These are phyloP conservation scores for Trachurus trachurus DNA, from an alignment of 2,797 vertebrate genomes.

Conservation along the genomic window DNA sequence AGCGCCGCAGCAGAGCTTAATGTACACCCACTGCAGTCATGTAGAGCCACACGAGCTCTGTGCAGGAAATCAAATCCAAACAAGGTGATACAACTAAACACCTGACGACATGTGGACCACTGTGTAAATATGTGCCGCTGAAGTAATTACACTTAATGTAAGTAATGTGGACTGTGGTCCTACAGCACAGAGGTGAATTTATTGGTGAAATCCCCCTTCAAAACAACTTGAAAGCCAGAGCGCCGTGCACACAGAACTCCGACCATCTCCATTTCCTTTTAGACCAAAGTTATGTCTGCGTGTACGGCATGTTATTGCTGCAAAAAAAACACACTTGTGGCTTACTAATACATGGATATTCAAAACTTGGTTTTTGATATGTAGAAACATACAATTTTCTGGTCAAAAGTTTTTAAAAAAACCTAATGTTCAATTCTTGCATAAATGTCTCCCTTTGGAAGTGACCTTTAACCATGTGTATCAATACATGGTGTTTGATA, in stretches of 20 bases:
- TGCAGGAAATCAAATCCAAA: conserved; percentile 72
- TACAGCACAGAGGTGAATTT: not conserved
- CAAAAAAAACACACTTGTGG: conserved; percentile 22
- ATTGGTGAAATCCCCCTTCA: conserved; percentile 35
- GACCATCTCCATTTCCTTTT: conserved; percentile 57
- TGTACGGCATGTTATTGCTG: conserved; percentile 42
- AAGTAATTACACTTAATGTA: conserved; percentile 33
- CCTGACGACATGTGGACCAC: conserved; percentile 53
- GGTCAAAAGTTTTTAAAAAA: conserved; percentile 2
- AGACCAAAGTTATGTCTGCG: conserved; percentile 38
- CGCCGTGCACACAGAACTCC: conserved; percentile 37
- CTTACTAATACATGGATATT: conserved; percentile 37
- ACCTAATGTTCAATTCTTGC: conserved; percentile 21
- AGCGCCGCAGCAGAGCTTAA: conserved; percentile 42
- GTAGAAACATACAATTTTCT: conserved; percentile 25
- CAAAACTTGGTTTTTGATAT: conserved; percentile 18
- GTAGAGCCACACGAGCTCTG: conserved; percentile 23
- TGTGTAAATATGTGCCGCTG: conserved; percentile 43
- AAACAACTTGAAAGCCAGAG: conserved; percentile 46
- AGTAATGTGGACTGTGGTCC: conserved; percentile 19
- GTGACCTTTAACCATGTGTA: conserved; percentile 17
- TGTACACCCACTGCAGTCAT: conserved; percentile 56
- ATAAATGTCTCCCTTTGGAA: conserved; percentile 34
- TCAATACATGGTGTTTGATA: conserved; percentile 30
- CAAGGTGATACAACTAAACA: conserved; percentile 57